Percentiles rank a stretch among this genome's conserved stretches.
These are phyloP conservation scores for Lagenorhynchus albirostris DNA, from an alignment of 2,113 vertebrate species.

Conservation along the genomic window DNA sequence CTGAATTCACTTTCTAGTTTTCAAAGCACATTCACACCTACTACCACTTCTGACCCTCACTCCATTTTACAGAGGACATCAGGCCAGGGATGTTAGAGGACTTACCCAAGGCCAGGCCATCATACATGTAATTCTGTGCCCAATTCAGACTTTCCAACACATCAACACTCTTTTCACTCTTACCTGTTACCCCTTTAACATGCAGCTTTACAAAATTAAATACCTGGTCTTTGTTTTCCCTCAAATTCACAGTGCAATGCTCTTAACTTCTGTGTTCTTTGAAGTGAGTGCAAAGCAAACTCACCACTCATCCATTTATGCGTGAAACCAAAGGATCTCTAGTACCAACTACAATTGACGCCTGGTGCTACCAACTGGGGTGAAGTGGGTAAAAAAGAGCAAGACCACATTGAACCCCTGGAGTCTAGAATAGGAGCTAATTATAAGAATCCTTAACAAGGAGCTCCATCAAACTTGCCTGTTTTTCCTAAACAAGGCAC, in stretches of 20 bases:
- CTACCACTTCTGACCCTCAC: neutral
- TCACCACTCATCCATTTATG: neutral
- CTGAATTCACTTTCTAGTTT: neutral
- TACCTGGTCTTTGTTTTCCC: neutral
- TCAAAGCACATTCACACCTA: neutral
- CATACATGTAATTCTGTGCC: neutral
- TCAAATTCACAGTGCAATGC: neutral
- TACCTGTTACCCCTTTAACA: neutral
- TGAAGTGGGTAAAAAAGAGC: neutral
- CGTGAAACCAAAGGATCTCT: neutral
- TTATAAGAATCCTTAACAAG: neutral
- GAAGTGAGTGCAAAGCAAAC: neutral
- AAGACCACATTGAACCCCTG: neutral
- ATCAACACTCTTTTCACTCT: neutral
- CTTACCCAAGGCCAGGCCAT: neutral
- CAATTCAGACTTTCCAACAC: neutral
- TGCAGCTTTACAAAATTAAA: constrained; percentile 4
- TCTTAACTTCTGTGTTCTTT: neutral
- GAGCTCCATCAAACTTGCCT: neutral
- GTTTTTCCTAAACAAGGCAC: neutral
- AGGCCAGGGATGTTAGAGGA: neutral
- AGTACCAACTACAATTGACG: neutral
- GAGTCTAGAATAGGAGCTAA: neutral
- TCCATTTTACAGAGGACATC: neutral
- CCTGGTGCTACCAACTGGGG: neutral